A percentile compares a stretch with the other conserved stretches of the same genome.
These are phyloP conservation scores for Elmis aenea DNA, from an alignment of 2,888 invertebrate species.

Conservation along the genomic window DNA sequence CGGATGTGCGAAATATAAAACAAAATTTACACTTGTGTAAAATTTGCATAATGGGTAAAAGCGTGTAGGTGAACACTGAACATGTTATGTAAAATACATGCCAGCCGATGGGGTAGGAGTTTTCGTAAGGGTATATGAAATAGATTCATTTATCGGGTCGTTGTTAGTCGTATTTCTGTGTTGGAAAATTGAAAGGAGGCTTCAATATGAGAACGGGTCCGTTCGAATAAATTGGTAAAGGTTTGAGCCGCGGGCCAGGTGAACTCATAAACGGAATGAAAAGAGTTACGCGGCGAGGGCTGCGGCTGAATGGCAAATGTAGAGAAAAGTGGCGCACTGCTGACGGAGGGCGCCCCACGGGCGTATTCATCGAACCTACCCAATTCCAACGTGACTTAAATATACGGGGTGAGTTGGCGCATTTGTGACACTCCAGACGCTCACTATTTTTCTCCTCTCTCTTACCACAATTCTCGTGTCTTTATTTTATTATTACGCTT, in stretches of 20 bases:
- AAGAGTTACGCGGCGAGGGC: slow-evolving; percentile 25
- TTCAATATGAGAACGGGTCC: slow-evolving; percentile 17
- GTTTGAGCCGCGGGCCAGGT: slow-evolving; percentile 22
- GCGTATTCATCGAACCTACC: slow-evolving; percentile 27
- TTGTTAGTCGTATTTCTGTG: slow-evolving; percentile 18
- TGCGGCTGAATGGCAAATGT: slow-evolving; percentile 31
- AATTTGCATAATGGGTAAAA: slow-evolving; percentile 15
- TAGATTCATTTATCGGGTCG: slow-evolving; percentile 14
- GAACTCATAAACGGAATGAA: slow-evolving; percentile 32
- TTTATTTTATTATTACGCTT: too few species aligned
- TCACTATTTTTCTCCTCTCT: too few species aligned
- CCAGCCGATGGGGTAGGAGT: too few species aligned
- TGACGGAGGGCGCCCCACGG: slow-evolving; percentile 26
- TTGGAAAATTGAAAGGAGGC: slow-evolving; percentile 16
- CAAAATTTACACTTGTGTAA: slow-evolving; percentile 20
- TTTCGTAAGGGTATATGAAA: too few species aligned
- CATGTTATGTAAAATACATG: too few species aligned
- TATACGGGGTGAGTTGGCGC: slow-evolving; percentile 1
- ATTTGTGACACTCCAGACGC: too few species aligned
- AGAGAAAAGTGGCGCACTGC: slow-evolving; percentile 26
- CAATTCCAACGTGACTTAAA: slow-evolving; percentile 7
- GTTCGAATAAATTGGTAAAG: slow-evolving; percentile 17
- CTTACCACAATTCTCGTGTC: too few species aligned
- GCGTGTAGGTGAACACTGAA: slow-evolving; percentile 9
- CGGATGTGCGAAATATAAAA: slow-evolving; percentile 11